Conservation (phyloP, 2,113 vertebrate species). For the Vanacampus margaritifer region DNA sequence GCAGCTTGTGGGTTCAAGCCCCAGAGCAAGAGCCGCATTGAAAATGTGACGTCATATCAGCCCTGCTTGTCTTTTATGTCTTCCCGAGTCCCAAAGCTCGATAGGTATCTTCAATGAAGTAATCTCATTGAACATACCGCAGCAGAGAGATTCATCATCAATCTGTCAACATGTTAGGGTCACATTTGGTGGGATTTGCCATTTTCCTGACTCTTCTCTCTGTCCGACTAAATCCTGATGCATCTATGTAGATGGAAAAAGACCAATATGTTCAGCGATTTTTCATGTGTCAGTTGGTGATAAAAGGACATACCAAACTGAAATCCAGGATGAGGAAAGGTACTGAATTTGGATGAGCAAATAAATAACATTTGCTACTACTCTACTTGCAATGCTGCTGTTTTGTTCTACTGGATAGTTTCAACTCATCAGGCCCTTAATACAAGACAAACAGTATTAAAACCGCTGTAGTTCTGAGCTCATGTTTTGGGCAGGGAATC, state of each 20-base stretch:
- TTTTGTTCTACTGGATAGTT: background rate
- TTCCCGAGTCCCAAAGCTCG: background rate
- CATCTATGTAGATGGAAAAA: background rate
- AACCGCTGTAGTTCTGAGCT: slow-evolving; percentile 1
- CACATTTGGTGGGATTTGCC: background rate
- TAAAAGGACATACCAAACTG: background rate
- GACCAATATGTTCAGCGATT: background rate
- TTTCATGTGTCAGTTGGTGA: background rate
- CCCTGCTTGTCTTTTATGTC: background rate
- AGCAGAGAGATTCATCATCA: background rate
- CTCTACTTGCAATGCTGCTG: background rate
- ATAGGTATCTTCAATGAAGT: background rate
- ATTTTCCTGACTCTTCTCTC: background rate
- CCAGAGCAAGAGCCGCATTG: slow-evolving; percentile 8
- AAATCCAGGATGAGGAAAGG: background rate
- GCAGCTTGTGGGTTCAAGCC: slow-evolving; percentile 20
- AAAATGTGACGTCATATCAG: slow-evolving; percentile 6
- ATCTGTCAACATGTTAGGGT: background rate
- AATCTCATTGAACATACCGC: background rate
- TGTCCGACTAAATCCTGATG: background rate
- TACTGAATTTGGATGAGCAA: too few species aligned
- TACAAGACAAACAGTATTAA: background rate
- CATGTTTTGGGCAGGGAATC: slow-evolving; percentile 23
- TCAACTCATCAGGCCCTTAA: background rate
- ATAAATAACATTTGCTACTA: background rate